Conservation (phyloP, 2,113 vertebrate genomes). For the human (Homo sapiens) region GRCh38 chr4:146478501-146479000, state of each 20-base stretch:
- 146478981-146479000: slow-evolving; percentile 31
- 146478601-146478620: slow-evolving; percentile 77
- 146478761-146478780: background rate
- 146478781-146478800: slow-evolving; percentile 16
- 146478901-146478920: slow-evolving; percentile 62
- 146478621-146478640: slow-evolving; percentile 58
- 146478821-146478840: background rate
- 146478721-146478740: slow-evolving; percentile 19
- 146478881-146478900: slow-evolving; percentile 44
- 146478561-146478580: slow-evolving; percentile 75
- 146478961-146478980: slow-evolving; percentile 23
- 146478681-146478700: background rate
- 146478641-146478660: slow-evolving; percentile 43
- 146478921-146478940: slow-evolving; percentile 45
- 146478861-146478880: slow-evolving; percentile 35
- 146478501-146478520: slow-evolving; percentile 29
- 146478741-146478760: slow-evolving; percentile 27
- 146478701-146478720: background rate
- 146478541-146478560: slow-evolving; percentile 72
- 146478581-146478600: slow-evolving; percentile 68
- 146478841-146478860: background rate
- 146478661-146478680: slow-evolving; percentile 36
- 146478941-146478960: slow-evolving; percentile 37
- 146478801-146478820: background rate
- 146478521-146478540: slow-evolving; percentile 70